A percentile compares a stretch with the other conserved stretches of the same genome.
phyloP scores from a whole-genome alignment of 2,113 vertebrate genomes.

The Probosciger aterrimus region DNA sequence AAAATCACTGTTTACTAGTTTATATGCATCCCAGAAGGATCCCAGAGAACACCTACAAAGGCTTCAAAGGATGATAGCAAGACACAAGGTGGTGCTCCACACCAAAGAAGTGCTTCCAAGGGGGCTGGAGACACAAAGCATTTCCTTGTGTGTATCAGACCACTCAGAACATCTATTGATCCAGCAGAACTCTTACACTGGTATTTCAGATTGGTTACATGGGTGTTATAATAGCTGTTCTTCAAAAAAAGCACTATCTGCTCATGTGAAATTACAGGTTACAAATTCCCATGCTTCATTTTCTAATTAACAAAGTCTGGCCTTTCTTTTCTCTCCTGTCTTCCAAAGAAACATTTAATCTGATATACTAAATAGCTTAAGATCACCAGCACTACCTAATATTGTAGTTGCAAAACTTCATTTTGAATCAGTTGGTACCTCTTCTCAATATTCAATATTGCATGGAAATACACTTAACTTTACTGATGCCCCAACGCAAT shows the following conservation, averaged over 20 bases:
- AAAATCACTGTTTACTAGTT: neutral
- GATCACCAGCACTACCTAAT: neutral
- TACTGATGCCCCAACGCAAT: neutral
- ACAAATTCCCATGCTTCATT: neutral
- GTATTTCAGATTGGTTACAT: neutral
- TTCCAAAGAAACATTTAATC: neutral
- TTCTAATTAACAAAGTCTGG: neutral
- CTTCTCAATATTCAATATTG: neutral
- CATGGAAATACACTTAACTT: neutral
- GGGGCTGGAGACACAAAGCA: neutral
- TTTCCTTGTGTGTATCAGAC: neutral
- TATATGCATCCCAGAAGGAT: slow-evolving; percentile 11
- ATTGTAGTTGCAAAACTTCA: neutral
- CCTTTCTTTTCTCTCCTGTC: neutral
- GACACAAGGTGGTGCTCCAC: neutral
- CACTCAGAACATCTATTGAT: neutral
- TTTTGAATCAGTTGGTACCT: neutral
- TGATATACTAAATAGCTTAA: neutral
- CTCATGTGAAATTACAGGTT: neutral
- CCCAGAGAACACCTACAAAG: neutral
- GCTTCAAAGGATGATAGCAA: neutral
- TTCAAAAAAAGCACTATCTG: neutral
- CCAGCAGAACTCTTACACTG: neutral
- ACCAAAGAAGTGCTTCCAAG: neutral
- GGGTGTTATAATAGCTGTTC: neutral